Base-by-base conservation (phyloP, 2,113 vertebrate species). In the Pelmatolapia mariae region DNA sequence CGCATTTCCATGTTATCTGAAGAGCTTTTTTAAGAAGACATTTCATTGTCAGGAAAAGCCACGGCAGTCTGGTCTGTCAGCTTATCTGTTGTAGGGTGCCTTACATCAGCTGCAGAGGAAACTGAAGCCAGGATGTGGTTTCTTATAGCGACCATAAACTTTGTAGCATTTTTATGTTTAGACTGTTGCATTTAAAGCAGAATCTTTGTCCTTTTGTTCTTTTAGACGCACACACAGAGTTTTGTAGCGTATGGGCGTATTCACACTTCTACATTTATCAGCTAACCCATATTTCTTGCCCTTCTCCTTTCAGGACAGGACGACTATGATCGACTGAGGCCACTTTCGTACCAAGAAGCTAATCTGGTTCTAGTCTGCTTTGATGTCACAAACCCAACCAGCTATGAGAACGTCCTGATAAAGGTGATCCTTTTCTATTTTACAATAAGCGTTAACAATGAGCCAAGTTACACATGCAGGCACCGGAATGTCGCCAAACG, bases 321-420 rank as follows among this genome's bases (percentile, higher is more conserved):
- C 15, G 98, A 99, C 95, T 99, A 99, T 0, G 99, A 99, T 86
- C 95, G 99, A 9, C 95, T 99, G 1, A 96, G 99, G 18, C 99
- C 99, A 0, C 97, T 99, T 10, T 98, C 98, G 5, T 99, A 99
- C 94, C 98, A 98, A 94, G 97, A 97, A 82, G 97, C 97, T 33
- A 96, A 98, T 1, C 94, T 99, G 0, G 94, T 99, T 80, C 89
- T 99, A 53, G 96, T 99, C 80, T 99, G 99, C 92, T 99, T 98
- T 10, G 98, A 99, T 4, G 99, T 99, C 93, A 99, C 97, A 93
- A 99, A 97, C 95, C 99, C 98, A 43, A 98, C 97, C 26, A 99
- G 98, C 91, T 99, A 96, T 4, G 98, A 99, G 4, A 99, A 99
- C 0, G 97, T 99, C 83, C 83, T 96, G 88, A 97, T 98, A 90